Evolutionary conservation across 2,113 vertebrate species (phyloP), one percentile per base, ranked within the genome.

Genomic region (Pterocles gutturalis): DNA sequence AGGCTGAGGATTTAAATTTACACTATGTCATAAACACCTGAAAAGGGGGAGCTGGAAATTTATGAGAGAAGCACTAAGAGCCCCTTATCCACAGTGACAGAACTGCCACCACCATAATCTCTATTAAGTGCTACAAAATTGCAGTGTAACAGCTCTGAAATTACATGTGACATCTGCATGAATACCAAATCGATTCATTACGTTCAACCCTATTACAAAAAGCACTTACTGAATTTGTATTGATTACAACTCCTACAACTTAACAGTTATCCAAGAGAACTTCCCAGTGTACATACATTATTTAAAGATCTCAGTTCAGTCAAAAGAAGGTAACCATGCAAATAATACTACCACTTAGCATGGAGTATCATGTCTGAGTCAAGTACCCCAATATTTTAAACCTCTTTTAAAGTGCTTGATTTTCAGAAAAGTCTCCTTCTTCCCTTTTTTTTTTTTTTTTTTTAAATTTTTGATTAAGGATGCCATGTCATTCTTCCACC

Each of bases 81-180:
- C 77, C 78, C 88, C 96, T 97, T 98, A 97, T 96, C 94, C 90
- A 78, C 90, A 96, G 81, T 61, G 94, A 97, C 92, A 98, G 95
- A 98, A 97, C 97, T 96, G 88, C 72, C 71, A 49, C 93, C 80
- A 79, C 88, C 89, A 86, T 97, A 96, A 98, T 98, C 91, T 97
- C 93, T 97, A 98, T 97, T 98, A 98, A 98, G 95, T 96, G 92
- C 70, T 91, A 45, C 87, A 90, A 98, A 97, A 98, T 97, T 97
- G 95, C 53, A 96, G 92, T 94, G 95, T 96, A 97, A 97, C 98
- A 92, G 93, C 93, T 97, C 97, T 82, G 83, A 98, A 98, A 98
- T 97, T 97, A 93, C 96, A 95, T 88, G 78, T 96, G 98, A 98
- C 96, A 98, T 97, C 96, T 96, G 86, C 93, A 94, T 97, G 97